phyloP scores from a whole-genome alignment of 2,113 vertebrate genomes.

The Cephalopholis sonnerati region DNA sequence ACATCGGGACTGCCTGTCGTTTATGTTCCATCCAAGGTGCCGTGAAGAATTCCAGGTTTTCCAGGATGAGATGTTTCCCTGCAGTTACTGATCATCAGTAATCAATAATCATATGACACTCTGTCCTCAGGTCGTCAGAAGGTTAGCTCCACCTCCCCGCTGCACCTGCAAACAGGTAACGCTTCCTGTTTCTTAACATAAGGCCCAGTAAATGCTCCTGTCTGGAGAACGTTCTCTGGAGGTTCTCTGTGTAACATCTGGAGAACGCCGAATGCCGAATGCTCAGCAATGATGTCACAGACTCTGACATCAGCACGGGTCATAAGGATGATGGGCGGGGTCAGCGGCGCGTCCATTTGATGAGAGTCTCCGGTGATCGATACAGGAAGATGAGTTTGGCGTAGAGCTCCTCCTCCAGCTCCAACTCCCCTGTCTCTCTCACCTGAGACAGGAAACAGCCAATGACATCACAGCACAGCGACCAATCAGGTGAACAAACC shows the following conservation, averaged over 20 bases:
- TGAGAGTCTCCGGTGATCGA: constrained; percentile 92
- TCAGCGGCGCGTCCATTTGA: constrained; percentile 79
- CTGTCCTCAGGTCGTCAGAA: background rate
- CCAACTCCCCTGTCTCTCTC: constrained; percentile 94
- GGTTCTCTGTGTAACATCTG: background rate
- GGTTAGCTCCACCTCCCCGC: background rate
- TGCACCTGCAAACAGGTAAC: background rate
- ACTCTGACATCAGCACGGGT: background rate
- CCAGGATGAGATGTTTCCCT: background rate
- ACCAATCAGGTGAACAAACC: background rate
- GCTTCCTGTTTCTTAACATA: background rate
- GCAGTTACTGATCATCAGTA: background rate
- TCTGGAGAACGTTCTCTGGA: background rate
- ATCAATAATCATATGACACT: background rate
- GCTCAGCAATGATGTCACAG: background rate
- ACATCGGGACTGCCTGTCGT: background rate
- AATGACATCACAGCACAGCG: background rate
- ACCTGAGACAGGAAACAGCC: constrained; percentile 45
- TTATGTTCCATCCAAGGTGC: background rate
- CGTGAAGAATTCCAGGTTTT: constrained; percentile 24
- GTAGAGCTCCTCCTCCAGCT: constrained; percentile 95
- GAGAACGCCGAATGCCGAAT: background rate
- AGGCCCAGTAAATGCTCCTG: background rate
- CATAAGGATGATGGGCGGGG: background rate
- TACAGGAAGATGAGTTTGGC: constrained; percentile 97